Evolutionary conservation across 2,113 vertebrate genomes (phyloP), one percentile per base, ranked within the genome.

Genomic region (Equus quagga): DNA sequence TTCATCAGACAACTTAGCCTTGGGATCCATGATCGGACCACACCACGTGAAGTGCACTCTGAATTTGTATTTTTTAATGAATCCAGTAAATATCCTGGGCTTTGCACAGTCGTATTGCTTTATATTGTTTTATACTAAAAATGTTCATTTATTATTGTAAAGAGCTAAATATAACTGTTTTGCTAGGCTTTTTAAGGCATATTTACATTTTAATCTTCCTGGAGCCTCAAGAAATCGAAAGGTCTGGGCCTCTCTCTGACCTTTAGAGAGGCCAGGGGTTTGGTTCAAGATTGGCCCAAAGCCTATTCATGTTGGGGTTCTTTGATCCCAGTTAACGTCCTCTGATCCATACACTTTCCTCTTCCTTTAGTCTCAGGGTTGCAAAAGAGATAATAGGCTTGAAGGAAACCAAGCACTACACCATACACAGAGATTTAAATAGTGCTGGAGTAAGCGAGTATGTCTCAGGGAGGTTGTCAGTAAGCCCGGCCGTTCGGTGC

Each of bases 161-260:
- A 70, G 33, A 64, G 18, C 82, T 67, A n/a, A 46, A 90, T 85
- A 67, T 17, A 92, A 64, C 24, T 41, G 17, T 31, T 95, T 60
- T 72, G 65, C 12, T 65, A 84, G 46, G 28, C 67, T n/a, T 60
- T 56, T 92, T 92, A 65, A 65, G 17, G 28, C 49, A 75, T 46
- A 82, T 82, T 82, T 87, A 78, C 26, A 75, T 94, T 96, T 86
- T 92, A 92, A 94, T 67, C 36, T 81, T 51, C 76, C 49, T 24
- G 36, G 23, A 91, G 7, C 44, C 36, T 92, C 44, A 76, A 72
- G 26, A 94, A 70, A 84, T 72, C 9, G 28, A 28, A 8, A 78
- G 21, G 36, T 70, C 23, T n/a, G 2, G 12, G 60, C 13, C n/a
- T 93, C 86, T 67, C 17, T 87, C 51, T 80, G 67, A 28, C 21